Evolutionary conservation across 2,113 vertebrate genomes (phyloP).

Genomic region (Sorex fumeus): DNA sequence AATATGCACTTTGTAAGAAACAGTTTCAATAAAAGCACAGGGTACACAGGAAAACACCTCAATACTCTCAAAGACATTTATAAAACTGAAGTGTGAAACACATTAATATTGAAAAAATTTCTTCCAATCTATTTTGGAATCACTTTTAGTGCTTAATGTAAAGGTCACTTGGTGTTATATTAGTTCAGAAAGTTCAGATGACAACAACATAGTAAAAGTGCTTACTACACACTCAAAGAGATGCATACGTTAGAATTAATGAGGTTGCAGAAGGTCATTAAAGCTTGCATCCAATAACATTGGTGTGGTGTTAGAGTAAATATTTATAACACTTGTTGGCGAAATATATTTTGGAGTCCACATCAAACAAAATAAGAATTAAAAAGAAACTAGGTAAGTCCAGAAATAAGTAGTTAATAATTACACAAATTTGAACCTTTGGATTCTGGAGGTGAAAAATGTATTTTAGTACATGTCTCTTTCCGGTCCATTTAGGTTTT

Average conservation of each 20-base stretch:
- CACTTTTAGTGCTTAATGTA: slow-evolving; percentile 4
- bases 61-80: background rate
- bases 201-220: background rate
- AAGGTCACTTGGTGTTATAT: background rate
- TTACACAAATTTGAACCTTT: slow-evolving; percentile 70
- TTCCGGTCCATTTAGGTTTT: background rate
- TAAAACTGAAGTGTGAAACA: background rate
- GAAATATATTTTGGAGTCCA: slow-evolving; percentile 75
- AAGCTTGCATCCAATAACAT: background rate
- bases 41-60: slow-evolving; percentile 35
- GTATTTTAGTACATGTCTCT: slow-evolving; percentile 30
- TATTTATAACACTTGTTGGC: slow-evolving; percentile 59
- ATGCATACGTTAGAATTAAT: slow-evolving; percentile 36
- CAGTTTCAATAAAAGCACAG: slow-evolving; percentile 25
- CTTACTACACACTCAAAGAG: background rate
- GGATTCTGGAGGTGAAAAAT: background rate
- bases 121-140: slow-evolving; percentile 22
- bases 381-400: slow-evolving; percentile 51
- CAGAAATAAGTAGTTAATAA: slow-evolving; percentile 74
- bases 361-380: slow-evolving; percentile 72
- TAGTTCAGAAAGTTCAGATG: background rate
- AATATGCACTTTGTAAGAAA: background rate
- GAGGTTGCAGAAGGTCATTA: slow-evolving; percentile 34
- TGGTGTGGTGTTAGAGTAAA: slow-evolving; percentile 64
- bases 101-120: background rate